Conservation (phyloP, 2,797 vertebrate genomes). For the Chelon auratus region DNA sequence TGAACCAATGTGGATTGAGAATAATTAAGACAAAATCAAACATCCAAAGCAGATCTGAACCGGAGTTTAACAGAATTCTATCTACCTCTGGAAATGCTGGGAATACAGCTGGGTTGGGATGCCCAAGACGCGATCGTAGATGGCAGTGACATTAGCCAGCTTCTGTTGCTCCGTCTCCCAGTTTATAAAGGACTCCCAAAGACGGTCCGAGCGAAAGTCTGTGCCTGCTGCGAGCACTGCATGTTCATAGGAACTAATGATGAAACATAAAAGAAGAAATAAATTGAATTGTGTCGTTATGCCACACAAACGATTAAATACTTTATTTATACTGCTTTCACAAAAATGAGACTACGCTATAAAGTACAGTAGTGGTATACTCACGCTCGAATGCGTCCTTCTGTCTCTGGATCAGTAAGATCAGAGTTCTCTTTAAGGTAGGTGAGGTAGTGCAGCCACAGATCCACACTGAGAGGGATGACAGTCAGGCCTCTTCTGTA, state of each 20-base stretch:
- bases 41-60: neutral
- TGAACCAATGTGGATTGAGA: too few relatives aligned
- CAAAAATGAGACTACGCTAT: neutral
- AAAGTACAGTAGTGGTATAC: slow-evolving; percentile 51
- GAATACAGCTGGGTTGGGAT: slow-evolving; percentile 97
- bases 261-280: neutral
- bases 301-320: neutral
- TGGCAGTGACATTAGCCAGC: slow-evolving; percentile 91
- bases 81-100: slow-evolving; percentile 96
- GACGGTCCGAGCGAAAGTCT: slow-evolving; percentile 96
- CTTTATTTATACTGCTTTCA: neutral
- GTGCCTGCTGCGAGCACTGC: slow-evolving; percentile 95
- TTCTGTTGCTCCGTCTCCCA: slow-evolving; percentile 95
- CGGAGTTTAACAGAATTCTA: neutral
- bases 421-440: slow-evolving; percentile 97
- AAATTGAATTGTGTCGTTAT: too few relatives aligned
- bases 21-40: neutral
- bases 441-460: slow-evolving; percentile 98
- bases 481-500: slow-evolving; percentile 97
- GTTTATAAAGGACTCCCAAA: slow-evolving; percentile 96
- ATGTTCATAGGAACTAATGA: slow-evolving; percentile 92
- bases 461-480: slow-evolving; percentile 98
- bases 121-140: slow-evolving; percentile 95
- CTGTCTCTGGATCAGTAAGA: slow-evolving; percentile 88
- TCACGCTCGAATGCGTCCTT: slow-evolving; percentile 93